Base-by-base conservation (phyloP, 2,888 invertebrate genomes). In the Anticlea derivata region DNA sequence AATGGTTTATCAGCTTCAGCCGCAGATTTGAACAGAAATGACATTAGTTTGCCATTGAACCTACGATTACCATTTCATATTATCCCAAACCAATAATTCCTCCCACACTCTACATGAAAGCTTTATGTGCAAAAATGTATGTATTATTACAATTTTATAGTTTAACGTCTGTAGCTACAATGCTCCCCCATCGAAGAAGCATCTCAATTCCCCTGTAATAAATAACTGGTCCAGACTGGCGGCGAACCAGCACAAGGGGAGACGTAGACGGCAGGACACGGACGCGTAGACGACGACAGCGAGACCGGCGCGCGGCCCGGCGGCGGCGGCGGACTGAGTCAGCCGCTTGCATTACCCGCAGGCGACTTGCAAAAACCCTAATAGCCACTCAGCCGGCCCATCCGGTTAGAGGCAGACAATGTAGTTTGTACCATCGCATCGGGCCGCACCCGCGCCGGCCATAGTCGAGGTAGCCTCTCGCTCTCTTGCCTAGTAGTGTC, bases 381-480 rank as follows among this genome's bases (percentile, higher is more conserved):
- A 11, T 22, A 30, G n/a, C 30, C 41, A 38, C 12, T 39, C 43
- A 37, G 10, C 35, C 29, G 20, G 7, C 10, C 11, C 17, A 37
- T 39, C 45, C 35, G 30, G 40, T 17, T 40, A 12, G 11, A 41
- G 34, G 45, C 45, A 33, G 45, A 13, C 24, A 30, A 49, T 31
- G 26, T 8, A 44, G 33, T 34, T 48, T 17, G 4, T 17, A 4
- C 17, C 17, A n/a, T n/a, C 4, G 17, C 2, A 17, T 2, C 2
- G 4, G 17, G 2, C 4, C 2, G 17, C 17, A 4, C 17, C 17
- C 2, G 17, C 17, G 17, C 17, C 17, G 17, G 17, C 17, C 17
- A 3, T 17, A 4, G 17, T 4, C 17, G 2, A 17, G 4, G 2
- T 17, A 3, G 17, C 17, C 17, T 4, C 17, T 17, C 17, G 2